Conservation (phyloP, 2,113 vertebrate genomes). For the Paramisgurnus dabryanus region DNA sequence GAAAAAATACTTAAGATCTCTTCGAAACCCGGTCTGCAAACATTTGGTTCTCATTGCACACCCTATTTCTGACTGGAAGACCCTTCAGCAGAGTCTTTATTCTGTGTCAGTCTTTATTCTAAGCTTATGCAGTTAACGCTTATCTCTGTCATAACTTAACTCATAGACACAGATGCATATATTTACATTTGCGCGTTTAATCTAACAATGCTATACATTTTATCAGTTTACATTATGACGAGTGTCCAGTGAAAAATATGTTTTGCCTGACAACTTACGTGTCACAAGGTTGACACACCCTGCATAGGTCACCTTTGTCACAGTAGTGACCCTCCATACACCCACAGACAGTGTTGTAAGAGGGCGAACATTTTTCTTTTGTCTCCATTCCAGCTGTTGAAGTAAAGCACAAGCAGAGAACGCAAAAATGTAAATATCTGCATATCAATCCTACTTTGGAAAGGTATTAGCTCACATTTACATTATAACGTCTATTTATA, state of each 20-base stretch:
- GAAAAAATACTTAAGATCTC: not conserved
- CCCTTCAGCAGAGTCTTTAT: too few relatives aligned
- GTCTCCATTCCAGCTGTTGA: slow-evolving; percentile 55
- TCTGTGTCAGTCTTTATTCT: too few relatives aligned
- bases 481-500: too few relatives aligned
- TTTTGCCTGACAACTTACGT: slow-evolving; percentile 57
- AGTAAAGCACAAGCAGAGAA: not conserved
- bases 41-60: not conserved
- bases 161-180: too few relatives aligned
- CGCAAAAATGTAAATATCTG: not conserved
- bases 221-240: too few relatives aligned
- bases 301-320: slow-evolving; percentile 27
- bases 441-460: too few relatives aligned
- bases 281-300: slow-evolving; percentile 51
- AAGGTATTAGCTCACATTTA: too few relatives aligned
- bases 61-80: too few relatives aligned
- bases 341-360: slow-evolving; percentile 54
- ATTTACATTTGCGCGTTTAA: too few relatives aligned
- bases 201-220: not conserved
- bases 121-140: too few relatives aligned
- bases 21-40: not conserved
- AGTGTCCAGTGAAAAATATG: not conserved
- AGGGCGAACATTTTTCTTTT: not conserved
- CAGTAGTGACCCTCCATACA: slow-evolving; percentile 65
- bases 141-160: too few relatives aligned